Conservation (phyloP, 2,113 vertebrate species). For the Hirundichthys speculiger region DNA sequence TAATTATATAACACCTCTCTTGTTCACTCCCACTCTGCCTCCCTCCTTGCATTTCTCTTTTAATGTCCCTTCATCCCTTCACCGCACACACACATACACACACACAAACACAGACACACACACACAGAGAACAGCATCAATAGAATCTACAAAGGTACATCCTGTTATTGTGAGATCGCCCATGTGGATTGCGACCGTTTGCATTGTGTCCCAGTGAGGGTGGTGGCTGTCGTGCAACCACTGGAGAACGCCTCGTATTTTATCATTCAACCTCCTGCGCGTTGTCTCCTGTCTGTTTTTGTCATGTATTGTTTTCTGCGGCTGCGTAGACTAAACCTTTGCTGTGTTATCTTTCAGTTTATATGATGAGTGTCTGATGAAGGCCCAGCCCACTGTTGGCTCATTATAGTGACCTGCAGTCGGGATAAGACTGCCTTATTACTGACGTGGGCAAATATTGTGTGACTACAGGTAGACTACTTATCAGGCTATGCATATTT, state of each 20-base stretch:
- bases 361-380: neutral
- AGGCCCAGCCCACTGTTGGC: neutral
- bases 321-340: slow-evolving; percentile 38
- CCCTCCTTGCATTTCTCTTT: slow-evolving; percentile 34
- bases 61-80: slow-evolving; percentile 15
- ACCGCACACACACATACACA: slow-evolving; percentile 31
- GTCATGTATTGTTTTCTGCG: slow-evolving; percentile 33
- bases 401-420: neutral
- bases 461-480: too few species aligned
- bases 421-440: neutral
- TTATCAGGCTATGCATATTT: too few species aligned
- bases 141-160: slow-evolving; percentile 52
- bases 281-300: slow-evolving; percentile 31
- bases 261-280: slow-evolving; percentile 11
- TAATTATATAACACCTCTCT: slow-evolving; percentile 73
- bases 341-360: slow-evolving; percentile 20
- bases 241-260: slow-evolving; percentile 47
- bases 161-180: slow-evolving; percentile 71
- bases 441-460: neutral
- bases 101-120: slow-evolving; percentile 22
- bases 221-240: slow-evolving; percentile 47
- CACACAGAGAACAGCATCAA: slow-evolving; percentile 1
- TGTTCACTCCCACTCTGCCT: slow-evolving; percentile 55
- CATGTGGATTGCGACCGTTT: slow-evolving; percentile 33
- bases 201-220: slow-evolving; percentile 47